Percentiles rank a stretch among this genome's conserved stretches.
Conservation (phyloP, 2,113 vertebrate genomes). For the Rousettus leschenaultii region DNA sequence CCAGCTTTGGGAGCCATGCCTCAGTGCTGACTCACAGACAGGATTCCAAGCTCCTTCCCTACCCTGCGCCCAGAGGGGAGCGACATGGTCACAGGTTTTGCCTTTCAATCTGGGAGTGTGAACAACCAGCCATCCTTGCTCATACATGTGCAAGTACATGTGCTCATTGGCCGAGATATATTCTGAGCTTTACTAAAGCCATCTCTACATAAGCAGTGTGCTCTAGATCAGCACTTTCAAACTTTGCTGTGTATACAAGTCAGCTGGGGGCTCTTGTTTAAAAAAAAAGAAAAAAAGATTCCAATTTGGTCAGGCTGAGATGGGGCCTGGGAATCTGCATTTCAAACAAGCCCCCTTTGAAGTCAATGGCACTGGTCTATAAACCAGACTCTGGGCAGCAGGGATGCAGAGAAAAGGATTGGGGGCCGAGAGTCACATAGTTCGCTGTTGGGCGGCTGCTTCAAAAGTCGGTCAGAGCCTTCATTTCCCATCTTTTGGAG, state of each 20-base stretch:
- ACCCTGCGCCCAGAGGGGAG: not conserved
- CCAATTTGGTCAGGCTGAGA: not conserved
- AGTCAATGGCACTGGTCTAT: not conserved
- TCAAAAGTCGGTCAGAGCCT: not conserved
- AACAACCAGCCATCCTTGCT: not conserved
- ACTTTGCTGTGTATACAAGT: not conserved
- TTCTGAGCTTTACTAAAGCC: not conserved
- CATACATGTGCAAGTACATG: not conserved
- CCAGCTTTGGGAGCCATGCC: not conserved
- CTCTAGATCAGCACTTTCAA: not conserved
- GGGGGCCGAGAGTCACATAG: not conserved
- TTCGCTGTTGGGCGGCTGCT: not conserved
- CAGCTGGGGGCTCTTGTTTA: not conserved
- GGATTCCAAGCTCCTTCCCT: not conserved
- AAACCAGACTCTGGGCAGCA: not conserved
- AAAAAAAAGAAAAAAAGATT: not conserved
- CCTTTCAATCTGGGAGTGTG: not conserved
- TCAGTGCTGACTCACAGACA: not conserved
- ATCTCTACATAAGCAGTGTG: not conserved
- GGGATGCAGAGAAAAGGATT: not conserved
- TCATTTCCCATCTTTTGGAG: not conserved
- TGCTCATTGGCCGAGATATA: not conserved
- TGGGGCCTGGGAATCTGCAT: not conserved
- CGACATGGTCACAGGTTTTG: accelerated
- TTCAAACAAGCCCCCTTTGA: not conserved